phyloP scores from a whole-genome alignment of 53 echinoderm and acorn worm genomes.

The Stichopus horrens region DNA sequence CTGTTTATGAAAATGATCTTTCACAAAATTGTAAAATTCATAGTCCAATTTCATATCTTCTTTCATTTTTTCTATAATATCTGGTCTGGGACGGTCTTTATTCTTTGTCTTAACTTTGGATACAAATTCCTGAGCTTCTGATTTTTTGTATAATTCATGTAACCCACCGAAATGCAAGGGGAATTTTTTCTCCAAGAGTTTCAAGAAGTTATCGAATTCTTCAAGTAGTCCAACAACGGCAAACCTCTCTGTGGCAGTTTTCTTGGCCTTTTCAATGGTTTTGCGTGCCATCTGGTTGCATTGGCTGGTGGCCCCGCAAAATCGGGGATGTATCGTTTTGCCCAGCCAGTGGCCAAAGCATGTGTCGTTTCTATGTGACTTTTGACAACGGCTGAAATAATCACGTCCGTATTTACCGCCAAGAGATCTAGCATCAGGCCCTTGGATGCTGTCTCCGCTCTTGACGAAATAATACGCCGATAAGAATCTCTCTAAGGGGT shows the following conservation, averaged over 20 bases:
- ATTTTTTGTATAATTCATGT: not conserved
- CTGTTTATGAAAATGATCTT: constrained; percentile 35
- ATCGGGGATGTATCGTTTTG: constrained; percentile 42
- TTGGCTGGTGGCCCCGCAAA: not conserved
- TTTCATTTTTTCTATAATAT: constrained; percentile 47
- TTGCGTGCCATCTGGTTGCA: constrained; percentile 42
- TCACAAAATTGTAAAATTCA: constrained; percentile 44
- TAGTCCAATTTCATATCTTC: constrained; percentile 48
- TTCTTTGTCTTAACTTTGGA: constrained; percentile 35
- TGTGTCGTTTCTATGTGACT: constrained; percentile 25
- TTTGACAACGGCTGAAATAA: constrained; percentile 37
- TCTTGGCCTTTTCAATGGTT: constrained; percentile 18
- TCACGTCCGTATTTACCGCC: constrained; percentile 34
- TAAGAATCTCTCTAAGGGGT: constrained; percentile 40
- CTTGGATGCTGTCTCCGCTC: constrained; percentile 33
- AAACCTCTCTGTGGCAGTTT: not conserved
- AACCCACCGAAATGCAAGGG: constrained; percentile 21
- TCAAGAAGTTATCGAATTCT: constrained; percentile 35
- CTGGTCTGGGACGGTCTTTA: constrained; percentile 28
- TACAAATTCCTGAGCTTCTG: not conserved
- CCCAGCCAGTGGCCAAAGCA: constrained; percentile 47
- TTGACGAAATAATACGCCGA: constrained; percentile 44
- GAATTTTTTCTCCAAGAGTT: constrained; percentile 21
- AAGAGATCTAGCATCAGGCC: not conserved
- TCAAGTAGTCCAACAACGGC: constrained; percentile 30